A percentile compares a stretch with the other conserved stretches of the same genome.
These are phyloP conservation scores for Copsychus sechellarum DNA, from an alignment of 2,113 vertebrate species.

Conservation along the genomic window DNA sequence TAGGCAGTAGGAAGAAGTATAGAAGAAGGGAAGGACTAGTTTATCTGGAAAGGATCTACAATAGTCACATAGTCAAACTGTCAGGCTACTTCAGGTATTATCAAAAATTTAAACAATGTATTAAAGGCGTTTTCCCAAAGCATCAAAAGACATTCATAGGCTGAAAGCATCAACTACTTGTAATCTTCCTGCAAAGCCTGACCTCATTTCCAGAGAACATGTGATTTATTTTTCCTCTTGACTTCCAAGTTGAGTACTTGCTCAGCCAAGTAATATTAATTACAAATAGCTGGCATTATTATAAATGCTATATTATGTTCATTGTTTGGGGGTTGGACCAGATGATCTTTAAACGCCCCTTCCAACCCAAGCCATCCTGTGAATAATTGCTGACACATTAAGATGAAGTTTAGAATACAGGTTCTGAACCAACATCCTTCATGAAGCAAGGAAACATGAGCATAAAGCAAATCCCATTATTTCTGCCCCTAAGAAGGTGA, in stretches of 20 bases:
- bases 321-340: neutral
- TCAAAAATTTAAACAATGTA: neutral
- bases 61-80: neutral
- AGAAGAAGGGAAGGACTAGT: neutral
- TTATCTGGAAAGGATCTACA: neutral
- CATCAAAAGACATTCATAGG: neutral
- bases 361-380: neutral
- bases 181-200: neutral
- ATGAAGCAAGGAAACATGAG: neutral
- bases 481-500: neutral
- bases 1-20: rapidly evolving
- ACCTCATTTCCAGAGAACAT: neutral
- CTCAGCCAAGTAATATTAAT: neutral
- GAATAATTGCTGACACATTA: neutral
- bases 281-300: neutral
- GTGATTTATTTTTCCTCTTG: neutral
- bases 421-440: neutral
- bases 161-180: neutral
- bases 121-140: neutral
- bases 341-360: neutral
- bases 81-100: neutral
- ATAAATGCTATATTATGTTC: neutral
- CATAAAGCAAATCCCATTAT: neutral
- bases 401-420: neutral
- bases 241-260: neutral